Percentiles rank a stretch among this genome's conserved stretches.
Evolutionary conservation across 1,140 invertebrate species (phyloP).

Genomic region (Campoletis sonorensis): DNA sequence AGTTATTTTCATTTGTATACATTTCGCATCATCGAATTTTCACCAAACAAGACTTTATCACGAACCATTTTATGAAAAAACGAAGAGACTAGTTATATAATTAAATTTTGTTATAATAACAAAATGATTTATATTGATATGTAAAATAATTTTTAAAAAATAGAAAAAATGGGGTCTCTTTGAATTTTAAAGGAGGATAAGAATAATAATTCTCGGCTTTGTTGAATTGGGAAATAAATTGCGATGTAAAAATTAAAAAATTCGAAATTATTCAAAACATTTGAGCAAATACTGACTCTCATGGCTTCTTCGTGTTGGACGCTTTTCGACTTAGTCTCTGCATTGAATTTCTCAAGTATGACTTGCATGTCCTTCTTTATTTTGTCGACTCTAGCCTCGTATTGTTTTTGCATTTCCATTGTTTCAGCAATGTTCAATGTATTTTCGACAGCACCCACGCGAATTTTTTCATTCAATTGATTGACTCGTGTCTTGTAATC

Average conservation of each 20-base stretch:
- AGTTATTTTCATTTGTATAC: no score
- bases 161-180: no score
- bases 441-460: constrained; percentile 54
- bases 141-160: no score
- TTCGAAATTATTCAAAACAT: constrained; percentile 7
- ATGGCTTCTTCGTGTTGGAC: constrained; percentile 61
- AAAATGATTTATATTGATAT: no score
- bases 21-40: no score
- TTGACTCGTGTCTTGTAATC: constrained; percentile 66
- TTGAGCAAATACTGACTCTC: constrained; percentile 45
- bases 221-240: no score
- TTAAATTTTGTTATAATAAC: no score
- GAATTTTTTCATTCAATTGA: constrained; percentile 66
- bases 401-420: constrained; percentile 64
- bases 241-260: not conserved
- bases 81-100: no score
- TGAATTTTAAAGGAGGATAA: no score
- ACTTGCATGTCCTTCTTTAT: constrained; percentile 69
- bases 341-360: constrained; percentile 65
- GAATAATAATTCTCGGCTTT: no score
- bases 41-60: no score
- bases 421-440: constrained; percentile 59
- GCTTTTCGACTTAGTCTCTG: constrained; percentile 60
- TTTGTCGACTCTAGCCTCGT: constrained; percentile 65
- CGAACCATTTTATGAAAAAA: no score